Conservation (phyloP, 2,113 vertebrate genomes). For the Myanophis thanlyinensis region DNA sequence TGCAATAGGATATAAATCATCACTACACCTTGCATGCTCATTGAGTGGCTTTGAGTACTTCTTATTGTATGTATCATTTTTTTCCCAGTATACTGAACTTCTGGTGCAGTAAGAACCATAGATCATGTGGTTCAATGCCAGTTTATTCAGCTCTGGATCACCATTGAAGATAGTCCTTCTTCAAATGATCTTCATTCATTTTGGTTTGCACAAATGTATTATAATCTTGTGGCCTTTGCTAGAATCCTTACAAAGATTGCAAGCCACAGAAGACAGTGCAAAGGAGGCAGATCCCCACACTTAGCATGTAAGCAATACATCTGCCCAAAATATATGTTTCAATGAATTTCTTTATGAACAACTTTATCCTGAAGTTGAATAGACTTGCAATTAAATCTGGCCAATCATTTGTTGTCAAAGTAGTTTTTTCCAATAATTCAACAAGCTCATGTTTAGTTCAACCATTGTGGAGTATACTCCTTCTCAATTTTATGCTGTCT, state of each 20-base stretch:
- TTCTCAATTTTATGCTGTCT: background rate
- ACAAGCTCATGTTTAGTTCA: background rate
- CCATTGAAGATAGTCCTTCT: background rate
- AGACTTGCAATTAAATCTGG: background rate
- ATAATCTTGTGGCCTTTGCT: background rate
- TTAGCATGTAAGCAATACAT: background rate
- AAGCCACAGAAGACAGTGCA: background rate
- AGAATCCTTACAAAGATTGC: background rate
- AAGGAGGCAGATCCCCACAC: background rate
- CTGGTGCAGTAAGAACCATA: background rate
- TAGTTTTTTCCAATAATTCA: background rate
- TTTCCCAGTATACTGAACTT: background rate
- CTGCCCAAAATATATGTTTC: background rate
- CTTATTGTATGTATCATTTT: background rate
- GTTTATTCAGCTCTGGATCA: background rate
- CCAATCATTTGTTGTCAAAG: background rate
- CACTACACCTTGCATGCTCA: background rate
- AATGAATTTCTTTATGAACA: background rate
- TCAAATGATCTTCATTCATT: background rate
- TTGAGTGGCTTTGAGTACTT: background rate
- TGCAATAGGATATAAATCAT: background rate
- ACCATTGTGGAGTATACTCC: background rate
- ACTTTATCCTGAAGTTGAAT: background rate
- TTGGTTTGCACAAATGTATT: background rate
- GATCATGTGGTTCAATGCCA: background rate